These are phyloP conservation scores for Syngnathoides biaculeatus DNA, from an alignment of 2,113 vertebrate species.

Conservation along the genomic window DNA sequence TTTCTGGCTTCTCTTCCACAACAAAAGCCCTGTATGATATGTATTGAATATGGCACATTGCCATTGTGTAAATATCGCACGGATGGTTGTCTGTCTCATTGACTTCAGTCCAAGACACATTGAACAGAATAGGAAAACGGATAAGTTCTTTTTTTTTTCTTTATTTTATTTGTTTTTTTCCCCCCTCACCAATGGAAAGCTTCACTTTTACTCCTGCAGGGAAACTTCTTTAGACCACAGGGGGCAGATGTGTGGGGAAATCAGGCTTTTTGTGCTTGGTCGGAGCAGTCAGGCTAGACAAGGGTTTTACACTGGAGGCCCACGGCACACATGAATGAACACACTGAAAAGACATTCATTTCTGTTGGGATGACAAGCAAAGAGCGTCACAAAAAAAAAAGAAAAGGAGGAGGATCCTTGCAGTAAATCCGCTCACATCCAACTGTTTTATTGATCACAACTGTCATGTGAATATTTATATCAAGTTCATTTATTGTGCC, in stretches of 20 bases:
- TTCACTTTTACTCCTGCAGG: slow-evolving; percentile 43
- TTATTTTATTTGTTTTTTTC: slow-evolving; percentile 11
- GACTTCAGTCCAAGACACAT: not conserved
- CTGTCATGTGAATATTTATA: slow-evolving; percentile 15
- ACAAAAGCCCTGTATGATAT: too few relatives aligned
- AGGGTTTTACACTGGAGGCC: slow-evolving; percentile 65
- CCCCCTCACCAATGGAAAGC: slow-evolving; percentile 43
- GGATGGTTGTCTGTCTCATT: not conserved
- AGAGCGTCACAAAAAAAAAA: slow-evolving; percentile 36
- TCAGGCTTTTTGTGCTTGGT: slow-evolving; percentile 65
- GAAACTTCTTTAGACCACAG: slow-evolving; percentile 57
- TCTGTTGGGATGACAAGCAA: slow-evolving; percentile 63
- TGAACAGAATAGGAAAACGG: slow-evolving; percentile 6
- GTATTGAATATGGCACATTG: not conserved
- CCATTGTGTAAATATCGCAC: not conserved
- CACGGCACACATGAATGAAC: slow-evolving; percentile 74
- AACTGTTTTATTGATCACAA: slow-evolving; percentile 47
- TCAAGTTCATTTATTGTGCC: not conserved
- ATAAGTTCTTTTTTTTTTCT: not conserved
- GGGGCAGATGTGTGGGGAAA: slow-evolving; percentile 42
- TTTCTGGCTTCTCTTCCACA: too few relatives aligned
- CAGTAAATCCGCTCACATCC: slow-evolving; percentile 44
- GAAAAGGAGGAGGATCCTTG: slow-evolving; percentile 50
- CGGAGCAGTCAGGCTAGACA: slow-evolving; percentile 49
- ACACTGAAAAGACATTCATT: slow-evolving; percentile 73